Evolutionary conservation across 2,113 vertebrate genomes (phyloP), one percentile per base, ranked within the genome.

Genomic region (Anoplopoma fimbria): DNA sequence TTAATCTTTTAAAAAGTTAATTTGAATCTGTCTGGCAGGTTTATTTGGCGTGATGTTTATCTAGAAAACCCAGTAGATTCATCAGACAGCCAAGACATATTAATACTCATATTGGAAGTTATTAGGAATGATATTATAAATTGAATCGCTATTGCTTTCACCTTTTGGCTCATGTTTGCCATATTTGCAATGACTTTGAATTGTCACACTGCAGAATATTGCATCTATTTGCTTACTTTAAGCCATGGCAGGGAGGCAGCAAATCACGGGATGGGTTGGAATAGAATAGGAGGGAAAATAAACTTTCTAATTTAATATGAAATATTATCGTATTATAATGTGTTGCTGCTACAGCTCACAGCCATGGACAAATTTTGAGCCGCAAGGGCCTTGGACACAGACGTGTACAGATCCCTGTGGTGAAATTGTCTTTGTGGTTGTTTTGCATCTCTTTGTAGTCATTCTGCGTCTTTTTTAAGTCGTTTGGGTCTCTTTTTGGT

Each of bases 41-140:
- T 87, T 84, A 88, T 85, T 80, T 64, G 42, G 53, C 77, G 19
- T 27, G 76, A 53, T 76, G 67, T 84, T 89, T 86, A 84, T 88
- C 75, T 67, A 9, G 78, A 89, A 79, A 71, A 77, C 86, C 60
- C 79, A 75, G 63, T n/a, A 60, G 84, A 82, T 73, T 74, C 42
- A 84, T 63, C 40, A 51, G 75, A 74, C 83, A 70, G 65, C 63
- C 64, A 23, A 40, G 45, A 53, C 82, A 84, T 57, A 87, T 77
- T 69, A 77, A 69, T 57, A 84, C 80, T 93, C 83, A 68, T 53
- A 73, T 47, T 77, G 76, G 27, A 58, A 17, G 47, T 85, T 36
- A 25, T 72, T 69, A 79, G 58, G 62, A 77, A 76, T 80, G 67
- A 60, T 62, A 81, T 81, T 86, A 85, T 69, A 45, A 81, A 70